Conservation (phyloP, 2,888 invertebrate species). For the Syritta pipiens region DNA sequence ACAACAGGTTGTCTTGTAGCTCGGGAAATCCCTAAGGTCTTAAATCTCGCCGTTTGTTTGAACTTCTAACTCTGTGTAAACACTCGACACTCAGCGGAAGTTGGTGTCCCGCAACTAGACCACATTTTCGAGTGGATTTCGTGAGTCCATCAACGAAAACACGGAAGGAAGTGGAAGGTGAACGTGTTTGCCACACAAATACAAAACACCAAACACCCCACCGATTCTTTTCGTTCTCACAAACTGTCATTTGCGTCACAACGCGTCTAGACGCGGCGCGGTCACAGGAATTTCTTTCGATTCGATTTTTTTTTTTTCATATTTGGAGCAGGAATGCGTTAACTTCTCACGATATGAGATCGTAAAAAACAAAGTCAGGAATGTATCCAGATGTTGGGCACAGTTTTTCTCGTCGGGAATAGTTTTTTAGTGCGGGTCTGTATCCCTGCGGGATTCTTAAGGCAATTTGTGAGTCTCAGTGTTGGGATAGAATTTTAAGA, state of each 20-base stretch:
- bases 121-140: background rate
- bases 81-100: conserved; percentile 37
- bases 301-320: conserved; percentile 53
- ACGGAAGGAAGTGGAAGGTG: conserved; percentile 62
- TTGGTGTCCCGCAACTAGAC: conserved; percentile 30
- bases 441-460: conserved; percentile 73
- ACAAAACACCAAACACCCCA: background rate
- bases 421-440: conserved; percentile 28
- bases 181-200: conserved; percentile 31
- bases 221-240: conserved; percentile 60
- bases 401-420: conserved; percentile 33
- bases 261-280: conserved; percentile 52
- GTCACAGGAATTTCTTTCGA: conserved; percentile 52
- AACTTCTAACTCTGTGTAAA: conserved; percentile 15
- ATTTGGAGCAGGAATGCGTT: conserved; percentile 56
- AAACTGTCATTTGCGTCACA: conserved; percentile 61
- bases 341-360: conserved; percentile 56
- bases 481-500: conserved; percentile 71
- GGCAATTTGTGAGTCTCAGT: conserved; percentile 77
- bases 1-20: conserved; percentile 44
- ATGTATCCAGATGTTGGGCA: conserved; percentile 63
- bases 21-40: conserved; percentile 16
- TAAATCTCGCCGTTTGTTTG: conserved; percentile 52
- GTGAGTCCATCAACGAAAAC: conserved; percentile 34
- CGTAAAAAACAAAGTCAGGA: conserved; percentile 35